A percentile compares a stretch with the other conserved stretches of the same genome.
Conservation (phyloP, 2,113 vertebrate genomes). For the Electrona antarctica region DNA sequence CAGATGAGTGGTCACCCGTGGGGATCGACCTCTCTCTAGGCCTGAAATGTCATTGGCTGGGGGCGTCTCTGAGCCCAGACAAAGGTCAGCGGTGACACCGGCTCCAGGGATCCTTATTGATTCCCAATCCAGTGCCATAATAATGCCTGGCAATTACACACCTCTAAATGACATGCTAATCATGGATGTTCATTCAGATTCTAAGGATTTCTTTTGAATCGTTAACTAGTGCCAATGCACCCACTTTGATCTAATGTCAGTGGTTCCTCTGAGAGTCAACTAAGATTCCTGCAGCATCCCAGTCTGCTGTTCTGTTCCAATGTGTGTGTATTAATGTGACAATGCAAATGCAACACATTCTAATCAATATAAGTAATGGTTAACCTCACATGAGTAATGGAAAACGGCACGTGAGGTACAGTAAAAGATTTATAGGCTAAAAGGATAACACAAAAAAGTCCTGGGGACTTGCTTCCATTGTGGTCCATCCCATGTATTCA, state of each 20-base stretch:
- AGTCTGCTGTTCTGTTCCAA: not conserved
- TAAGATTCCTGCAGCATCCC: conserved; percentile 8
- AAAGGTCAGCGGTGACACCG: conserved; percentile 78
- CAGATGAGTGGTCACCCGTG: conserved; percentile 53
- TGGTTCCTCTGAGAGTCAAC: conserved; percentile 24
- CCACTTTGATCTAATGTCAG: conserved; percentile 32
- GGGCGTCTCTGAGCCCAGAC: conserved; percentile 46
- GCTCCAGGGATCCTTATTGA: conserved; percentile 68
- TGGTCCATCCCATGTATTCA: no score
- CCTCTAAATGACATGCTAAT: conserved; percentile 60
- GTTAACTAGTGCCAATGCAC: conserved; percentile 36
- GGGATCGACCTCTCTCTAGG: conserved; percentile 48
- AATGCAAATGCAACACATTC: not conserved
- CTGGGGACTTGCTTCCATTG: no score
- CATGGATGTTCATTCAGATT: conserved; percentile 65
- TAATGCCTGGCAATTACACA: conserved; percentile 66
- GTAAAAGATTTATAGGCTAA: no score
- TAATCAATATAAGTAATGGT: no score
- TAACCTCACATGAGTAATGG: no score
- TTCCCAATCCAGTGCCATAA: conserved; percentile 68
- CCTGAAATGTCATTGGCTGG: conserved; percentile 72
- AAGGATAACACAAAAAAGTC: no score
- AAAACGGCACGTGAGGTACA: no score
- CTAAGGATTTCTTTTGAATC: conserved; percentile 48
- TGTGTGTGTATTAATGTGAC: not conserved